phyloP scores from a whole-genome alignment of 2,888 invertebrate genomes.

The Parnassius orleans region DNA sequence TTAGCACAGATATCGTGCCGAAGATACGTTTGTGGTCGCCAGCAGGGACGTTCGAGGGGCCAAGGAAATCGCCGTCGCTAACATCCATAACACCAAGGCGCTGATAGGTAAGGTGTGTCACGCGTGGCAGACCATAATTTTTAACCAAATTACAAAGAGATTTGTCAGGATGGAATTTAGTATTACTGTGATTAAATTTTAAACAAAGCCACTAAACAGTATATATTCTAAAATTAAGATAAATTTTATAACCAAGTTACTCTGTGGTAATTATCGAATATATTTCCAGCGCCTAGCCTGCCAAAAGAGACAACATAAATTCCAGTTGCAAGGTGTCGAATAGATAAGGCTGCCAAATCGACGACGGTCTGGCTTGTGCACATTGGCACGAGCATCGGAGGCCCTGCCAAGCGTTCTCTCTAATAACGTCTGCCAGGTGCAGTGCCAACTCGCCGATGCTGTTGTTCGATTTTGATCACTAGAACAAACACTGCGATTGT shows the following conservation, averaged over 20 bases:
- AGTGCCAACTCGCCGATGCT: constrained; percentile 44
- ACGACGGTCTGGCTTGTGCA: constrained; percentile 42
- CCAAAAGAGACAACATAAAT: constrained; percentile 54
- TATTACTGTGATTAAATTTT: too few relatives aligned
- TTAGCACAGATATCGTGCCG: too few relatives aligned
- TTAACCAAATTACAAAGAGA: too few relatives aligned
- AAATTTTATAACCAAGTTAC: background rate
- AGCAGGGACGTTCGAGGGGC: too few relatives aligned
- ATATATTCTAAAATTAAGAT: too few relatives aligned
- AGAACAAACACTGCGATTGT: background rate
- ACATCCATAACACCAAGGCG: too few relatives aligned
- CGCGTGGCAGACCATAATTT: too few relatives aligned
- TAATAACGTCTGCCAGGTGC: constrained; percentile 49
- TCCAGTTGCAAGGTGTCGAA: constrained; percentile 53
- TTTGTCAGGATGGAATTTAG: too few relatives aligned
- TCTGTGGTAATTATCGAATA: constrained; percentile 15
- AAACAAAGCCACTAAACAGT: too few relatives aligned
- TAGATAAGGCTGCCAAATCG: constrained; percentile 59
- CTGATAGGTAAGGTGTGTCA: too few relatives aligned
- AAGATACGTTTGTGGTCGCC: too few relatives aligned
- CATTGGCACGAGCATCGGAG: constrained; percentile 48
- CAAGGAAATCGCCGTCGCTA: too few relatives aligned
- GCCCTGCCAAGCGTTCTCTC: constrained; percentile 49
- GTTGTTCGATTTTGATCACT: background rate
- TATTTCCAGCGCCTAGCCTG: constrained; percentile 32